Evolutionary conservation across 2,888 invertebrate genomes (phyloP).

Genomic region (Tyria jacobaeae): DNA sequence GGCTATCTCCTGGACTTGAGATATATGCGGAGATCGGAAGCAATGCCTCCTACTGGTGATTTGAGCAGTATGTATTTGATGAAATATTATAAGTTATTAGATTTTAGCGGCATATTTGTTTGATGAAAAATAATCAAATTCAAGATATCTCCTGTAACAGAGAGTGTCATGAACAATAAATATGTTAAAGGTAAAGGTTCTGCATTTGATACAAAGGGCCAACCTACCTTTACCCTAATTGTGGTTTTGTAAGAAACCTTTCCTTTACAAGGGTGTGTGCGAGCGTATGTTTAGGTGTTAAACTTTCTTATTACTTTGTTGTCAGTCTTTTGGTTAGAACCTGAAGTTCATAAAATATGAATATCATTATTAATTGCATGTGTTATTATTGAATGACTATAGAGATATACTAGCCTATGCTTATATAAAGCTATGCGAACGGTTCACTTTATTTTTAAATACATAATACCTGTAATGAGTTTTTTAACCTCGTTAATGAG

Average conservation of each 20-base stretch:
- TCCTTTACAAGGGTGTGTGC: no score
- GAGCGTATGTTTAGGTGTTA: no score
- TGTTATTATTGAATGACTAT: not conserved
- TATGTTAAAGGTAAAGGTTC: no score
- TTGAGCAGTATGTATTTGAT: slow-evolving; percentile 62
- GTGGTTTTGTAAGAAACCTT: no score
- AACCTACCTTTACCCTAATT: no score
- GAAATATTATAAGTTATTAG: not conserved
- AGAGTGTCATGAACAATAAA: no score
- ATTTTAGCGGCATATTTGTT: no score
- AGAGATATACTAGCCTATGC: not conserved
- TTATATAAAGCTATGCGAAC: not conserved
- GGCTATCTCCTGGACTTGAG: slow-evolving; percentile 84
- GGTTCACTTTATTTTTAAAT: not conserved
- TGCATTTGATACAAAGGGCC: no score
- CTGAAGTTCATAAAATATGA: not conserved
- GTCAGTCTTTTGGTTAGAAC: not conserved
- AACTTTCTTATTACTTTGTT: no score
- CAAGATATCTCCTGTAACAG: no score
- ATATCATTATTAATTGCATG: not conserved
- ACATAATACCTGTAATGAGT: not conserved
- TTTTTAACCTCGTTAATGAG: not conserved
- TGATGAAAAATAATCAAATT: no score
- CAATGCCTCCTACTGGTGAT: slow-evolving; percentile 57
- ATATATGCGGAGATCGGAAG: slow-evolving; percentile 71